phyloP scores from a whole-genome alignment of 2,888 invertebrate genomes.

The Uloborus plumipes region DNA sequence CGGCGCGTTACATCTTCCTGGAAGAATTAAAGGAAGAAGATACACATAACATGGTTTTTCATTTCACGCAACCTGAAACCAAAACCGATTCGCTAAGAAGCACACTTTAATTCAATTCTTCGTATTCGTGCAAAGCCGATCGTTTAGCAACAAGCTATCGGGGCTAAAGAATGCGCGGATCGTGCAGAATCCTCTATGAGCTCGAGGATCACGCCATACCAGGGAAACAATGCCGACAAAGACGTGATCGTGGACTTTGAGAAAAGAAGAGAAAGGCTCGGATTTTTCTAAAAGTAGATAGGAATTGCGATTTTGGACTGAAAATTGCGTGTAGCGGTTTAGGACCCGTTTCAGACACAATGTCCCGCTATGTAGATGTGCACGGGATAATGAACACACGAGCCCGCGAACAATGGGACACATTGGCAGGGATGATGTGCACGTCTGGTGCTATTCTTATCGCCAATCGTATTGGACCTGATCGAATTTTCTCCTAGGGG shows the following conservation, averaged over 20 bases:
- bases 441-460: background rate
- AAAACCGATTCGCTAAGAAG: too few species aligned
- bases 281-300: constrained; percentile 1
- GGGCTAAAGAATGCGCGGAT: too few species aligned
- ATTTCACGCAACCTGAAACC: too few species aligned
- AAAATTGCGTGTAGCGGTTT: constrained; percentile 6
- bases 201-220: background rate
- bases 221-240: background rate
- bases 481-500: constrained; percentile 1
- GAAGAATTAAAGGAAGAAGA: too few species aligned
- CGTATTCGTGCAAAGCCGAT: too few species aligned
- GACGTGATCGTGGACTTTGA: background rate
- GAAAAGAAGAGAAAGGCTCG: background rate
- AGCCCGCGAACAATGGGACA: background rate
- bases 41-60: too few species aligned
- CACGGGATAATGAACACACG: background rate
- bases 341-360: constrained; percentile 9
- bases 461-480: background rate
- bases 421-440: background rate
- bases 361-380: constrained; percentile 6
- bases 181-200: too few species aligned
- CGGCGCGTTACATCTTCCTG: too few species aligned
- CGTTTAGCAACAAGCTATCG: too few species aligned
- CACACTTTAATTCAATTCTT: too few species aligned
- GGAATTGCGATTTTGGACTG: background rate